Percentiles rank a stretch among this genome's conserved stretches.
These are phyloP conservation scores for Cirrhinus molitorella DNA, from an alignment of 2,797 vertebrate species.

Conservation along the genomic window DNA sequence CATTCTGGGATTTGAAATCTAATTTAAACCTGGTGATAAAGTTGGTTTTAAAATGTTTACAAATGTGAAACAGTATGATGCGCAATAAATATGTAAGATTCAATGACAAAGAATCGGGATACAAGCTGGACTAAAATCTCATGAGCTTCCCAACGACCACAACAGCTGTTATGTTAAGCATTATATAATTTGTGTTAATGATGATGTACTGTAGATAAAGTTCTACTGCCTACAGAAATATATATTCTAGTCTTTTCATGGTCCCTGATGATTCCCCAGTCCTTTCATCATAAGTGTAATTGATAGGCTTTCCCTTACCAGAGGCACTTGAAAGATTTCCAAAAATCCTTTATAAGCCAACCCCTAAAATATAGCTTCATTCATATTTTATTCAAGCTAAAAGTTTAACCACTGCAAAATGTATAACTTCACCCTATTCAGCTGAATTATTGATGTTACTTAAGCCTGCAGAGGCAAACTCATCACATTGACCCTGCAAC, in stretches of 20 bases:
- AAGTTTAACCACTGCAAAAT: slow-evolving; percentile 39
- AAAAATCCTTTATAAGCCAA: slow-evolving; percentile 26
- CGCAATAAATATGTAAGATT: not conserved
- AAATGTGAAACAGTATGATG: not conserved
- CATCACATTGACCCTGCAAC: slow-evolving; percentile 19
- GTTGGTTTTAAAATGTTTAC: not conserved
- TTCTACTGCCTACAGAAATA: not conserved
- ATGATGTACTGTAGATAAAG: not conserved
- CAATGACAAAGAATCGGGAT: not conserved
- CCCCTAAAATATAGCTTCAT: slow-evolving; percentile 28
- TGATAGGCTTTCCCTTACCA: slow-evolving; percentile 13
- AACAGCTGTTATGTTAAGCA: not conserved
- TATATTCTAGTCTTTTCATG: not conserved
- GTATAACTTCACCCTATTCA: slow-evolving; percentile 22
- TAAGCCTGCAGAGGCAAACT: not conserved
- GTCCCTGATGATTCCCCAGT: not conserved
- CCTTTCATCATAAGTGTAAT: not conserved
- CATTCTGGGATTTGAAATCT: not conserved
- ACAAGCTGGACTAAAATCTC: not conserved
- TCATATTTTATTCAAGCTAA: slow-evolving; percentile 39
- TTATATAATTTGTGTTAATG: not conserved
- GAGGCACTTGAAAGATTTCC: not conserved
- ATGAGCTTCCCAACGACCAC: not conserved
- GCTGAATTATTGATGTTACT: slow-evolving; percentile 43
- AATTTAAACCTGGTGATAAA: not conserved